A percentile compares a stretch with the other conserved stretches of the same genome.
These are phyloP conservation scores for Clivina fossor DNA, from an alignment of 2,888 invertebrate genomes.

Conservation along the genomic window DNA sequence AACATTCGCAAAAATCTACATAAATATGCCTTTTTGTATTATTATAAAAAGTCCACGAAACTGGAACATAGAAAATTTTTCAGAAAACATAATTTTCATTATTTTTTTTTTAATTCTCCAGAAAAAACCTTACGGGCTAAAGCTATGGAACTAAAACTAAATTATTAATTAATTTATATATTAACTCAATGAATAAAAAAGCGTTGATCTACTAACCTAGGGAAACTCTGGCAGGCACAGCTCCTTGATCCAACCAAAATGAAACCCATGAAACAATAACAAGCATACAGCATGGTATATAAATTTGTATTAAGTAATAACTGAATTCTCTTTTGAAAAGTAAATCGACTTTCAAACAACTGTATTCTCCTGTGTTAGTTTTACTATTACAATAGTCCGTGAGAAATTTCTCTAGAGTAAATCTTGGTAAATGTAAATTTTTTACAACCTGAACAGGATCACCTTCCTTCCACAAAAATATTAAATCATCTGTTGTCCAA, in stretches of 20 bases:
- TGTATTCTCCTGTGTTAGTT: conserved; percentile 79
- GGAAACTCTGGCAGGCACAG: conserved; percentile 85
- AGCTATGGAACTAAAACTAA: too few relatives aligned
- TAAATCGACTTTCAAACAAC: conserved; percentile 66
- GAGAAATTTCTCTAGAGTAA: conserved; percentile 84
- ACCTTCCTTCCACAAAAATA: conserved; percentile 87
- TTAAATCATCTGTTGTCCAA: conserved; percentile 89
- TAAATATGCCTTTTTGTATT: too few relatives aligned
- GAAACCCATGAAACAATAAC: conserved; percentile 93
- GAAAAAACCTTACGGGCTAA: too few relatives aligned
- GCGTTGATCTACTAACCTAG: conserved; percentile 61
- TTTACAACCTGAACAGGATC: conserved; percentile 89
- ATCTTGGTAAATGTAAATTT: conserved; percentile 83
- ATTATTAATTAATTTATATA: too few relatives aligned
- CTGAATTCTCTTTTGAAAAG: conserved; percentile 93
- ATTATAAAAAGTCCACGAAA: too few relatives aligned
- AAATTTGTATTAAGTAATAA: conserved; percentile 96
- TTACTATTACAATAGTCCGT: conserved; percentile 91
- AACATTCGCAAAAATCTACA: too few relatives aligned
- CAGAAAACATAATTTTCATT: too few relatives aligned
- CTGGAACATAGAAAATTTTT: too few relatives aligned
- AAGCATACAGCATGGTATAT: conserved; percentile 95
- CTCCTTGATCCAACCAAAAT: conserved; percentile 90
- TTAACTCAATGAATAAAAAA: too few relatives aligned
- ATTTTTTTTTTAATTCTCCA: too few relatives aligned